Evolutionary conservation across 2,888 invertebrate genomes (phyloP).

Genomic region (Habroteleia sp.): DNA sequence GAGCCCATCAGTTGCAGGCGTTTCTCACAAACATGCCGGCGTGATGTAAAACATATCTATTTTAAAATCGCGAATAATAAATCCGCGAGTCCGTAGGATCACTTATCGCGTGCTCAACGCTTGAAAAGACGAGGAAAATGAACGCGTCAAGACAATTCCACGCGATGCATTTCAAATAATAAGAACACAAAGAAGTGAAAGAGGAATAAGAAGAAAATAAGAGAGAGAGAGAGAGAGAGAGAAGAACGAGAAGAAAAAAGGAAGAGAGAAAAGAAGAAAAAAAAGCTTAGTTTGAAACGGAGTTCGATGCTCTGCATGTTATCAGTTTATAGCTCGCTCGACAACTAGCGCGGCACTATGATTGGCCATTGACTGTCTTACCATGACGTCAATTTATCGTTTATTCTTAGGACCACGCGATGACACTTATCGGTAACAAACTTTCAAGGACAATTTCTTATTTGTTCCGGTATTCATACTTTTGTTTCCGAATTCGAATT

Average conservation of each 20-base stretch:
- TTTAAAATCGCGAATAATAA: conserved; percentile 24
- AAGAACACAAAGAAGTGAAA: conserved; percentile 30
- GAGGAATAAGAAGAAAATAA: too few relatives aligned
- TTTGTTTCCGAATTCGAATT: background rate
- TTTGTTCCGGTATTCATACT: background rate
- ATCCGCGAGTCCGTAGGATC: conserved; percentile 19
- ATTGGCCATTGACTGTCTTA: conserved; percentile 22
- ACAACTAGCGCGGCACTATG: conserved; percentile 39
- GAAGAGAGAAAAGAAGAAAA: conserved; percentile 35
- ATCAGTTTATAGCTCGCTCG: conserved; percentile 47
- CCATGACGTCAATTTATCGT: conserved; percentile 23
- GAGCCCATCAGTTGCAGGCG: conserved; percentile 12
- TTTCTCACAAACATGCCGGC: conserved; percentile 1
- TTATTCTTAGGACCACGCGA: conserved; percentile 33
- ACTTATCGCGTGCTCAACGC: conserved; percentile 21
- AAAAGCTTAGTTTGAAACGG: too few relatives aligned
- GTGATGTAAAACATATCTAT: conserved; percentile 16
- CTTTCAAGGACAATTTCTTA: conserved; percentile 30
- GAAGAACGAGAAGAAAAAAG: too few relatives aligned
- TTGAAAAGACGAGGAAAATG: conserved; percentile 39
- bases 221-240: too few relatives aligned
- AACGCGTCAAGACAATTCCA: conserved; percentile 30
- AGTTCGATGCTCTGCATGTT: conserved; percentile 54
- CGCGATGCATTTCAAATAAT: conserved; percentile 21
- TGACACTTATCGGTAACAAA: conserved; percentile 37